phyloP scores from a whole-genome alignment of 1,140 invertebrate species.

The Maniola jurtina region DNA sequence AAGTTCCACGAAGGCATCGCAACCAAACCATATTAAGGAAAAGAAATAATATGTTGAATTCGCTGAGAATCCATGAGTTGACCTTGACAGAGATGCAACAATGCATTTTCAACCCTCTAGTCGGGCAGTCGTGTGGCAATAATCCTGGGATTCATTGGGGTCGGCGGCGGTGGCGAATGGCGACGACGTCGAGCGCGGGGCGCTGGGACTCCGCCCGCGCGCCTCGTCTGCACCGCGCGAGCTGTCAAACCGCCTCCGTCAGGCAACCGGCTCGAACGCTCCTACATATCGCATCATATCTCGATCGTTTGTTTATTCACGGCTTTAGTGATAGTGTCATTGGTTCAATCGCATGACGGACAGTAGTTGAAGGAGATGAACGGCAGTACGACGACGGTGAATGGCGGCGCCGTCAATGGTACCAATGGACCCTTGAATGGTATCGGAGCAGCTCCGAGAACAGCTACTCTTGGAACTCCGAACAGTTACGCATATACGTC shows the following conservation, averaged over 20 bases:
- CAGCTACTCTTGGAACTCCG: conserved; percentile 68
- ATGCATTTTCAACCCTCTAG: conserved; percentile 71
- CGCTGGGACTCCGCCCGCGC: conserved; percentile 60
- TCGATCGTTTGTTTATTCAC: conserved; percentile 58
- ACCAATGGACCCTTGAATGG: conserved; percentile 64
- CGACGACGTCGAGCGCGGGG: conserved; percentile 56
- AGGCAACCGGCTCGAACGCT: conserved; percentile 68
- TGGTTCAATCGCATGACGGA: conserved; percentile 68
- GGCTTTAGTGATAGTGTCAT: conserved; percentile 67
- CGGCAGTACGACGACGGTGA: conserved; percentile 73
- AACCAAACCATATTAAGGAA: conserved; percentile 16
- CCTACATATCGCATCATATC: conserved; percentile 49
- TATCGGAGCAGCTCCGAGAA: conserved; percentile 63
- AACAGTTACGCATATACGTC: conserved; percentile 74
- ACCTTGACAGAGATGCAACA: conserved; percentile 65
- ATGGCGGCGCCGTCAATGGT: conserved; percentile 69
- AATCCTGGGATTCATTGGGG: conserved; percentile 56
- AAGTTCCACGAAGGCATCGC: conserved; percentile 20
- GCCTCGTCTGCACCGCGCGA: conserved; percentile 56
- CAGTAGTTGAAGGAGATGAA: conserved; percentile 65
- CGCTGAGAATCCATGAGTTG: conserved; percentile 44
- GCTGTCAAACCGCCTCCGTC: conserved; percentile 76
- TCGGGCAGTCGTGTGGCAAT: conserved; percentile 57
- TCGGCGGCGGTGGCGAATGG: conserved; percentile 48
- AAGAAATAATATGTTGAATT: conserved; percentile 28